Evolutionary conservation across 2,113 vertebrate species (phyloP).

Genomic region (Grammomys dolichurus): DNA sequence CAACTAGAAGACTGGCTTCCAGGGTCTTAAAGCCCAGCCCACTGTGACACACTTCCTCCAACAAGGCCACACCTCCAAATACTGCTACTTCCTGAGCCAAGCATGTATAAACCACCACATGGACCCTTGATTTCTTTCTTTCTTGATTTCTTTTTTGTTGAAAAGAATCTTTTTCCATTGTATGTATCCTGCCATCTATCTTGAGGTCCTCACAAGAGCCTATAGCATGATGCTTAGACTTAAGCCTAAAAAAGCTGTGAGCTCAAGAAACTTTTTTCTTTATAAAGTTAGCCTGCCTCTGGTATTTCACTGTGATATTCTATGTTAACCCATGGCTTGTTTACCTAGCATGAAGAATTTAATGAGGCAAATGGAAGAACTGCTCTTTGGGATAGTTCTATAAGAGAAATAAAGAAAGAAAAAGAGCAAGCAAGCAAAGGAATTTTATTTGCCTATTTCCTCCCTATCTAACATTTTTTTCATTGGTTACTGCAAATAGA

Average conservation of each 20-base stretch:
- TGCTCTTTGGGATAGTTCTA: background rate
- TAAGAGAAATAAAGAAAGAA: background rate
- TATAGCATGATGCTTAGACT: background rate
- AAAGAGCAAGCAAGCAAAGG: background rate
- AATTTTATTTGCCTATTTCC: background rate
- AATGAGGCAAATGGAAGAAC: background rate
- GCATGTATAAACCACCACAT: no score
- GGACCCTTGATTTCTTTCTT: no score
- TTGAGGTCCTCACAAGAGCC: background rate
- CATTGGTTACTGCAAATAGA: background rate
- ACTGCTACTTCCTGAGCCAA: no score
- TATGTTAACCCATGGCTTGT: background rate
- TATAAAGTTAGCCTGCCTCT: background rate
- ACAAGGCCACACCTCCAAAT: no score
- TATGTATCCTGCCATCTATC: background rate
- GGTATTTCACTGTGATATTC: background rate
- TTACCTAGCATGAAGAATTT: background rate
- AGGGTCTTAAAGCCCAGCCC: no score
- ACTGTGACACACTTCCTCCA: no score
- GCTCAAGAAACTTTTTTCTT: background rate
- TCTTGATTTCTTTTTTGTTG: background rate
- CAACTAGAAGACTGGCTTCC: no score
- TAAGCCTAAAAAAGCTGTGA: background rate
- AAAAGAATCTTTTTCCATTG: background rate
- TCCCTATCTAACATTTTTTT: background rate